Conservation (phyloP, 2,888 invertebrate species). For the Pseudeuparius sepicola region DNA sequence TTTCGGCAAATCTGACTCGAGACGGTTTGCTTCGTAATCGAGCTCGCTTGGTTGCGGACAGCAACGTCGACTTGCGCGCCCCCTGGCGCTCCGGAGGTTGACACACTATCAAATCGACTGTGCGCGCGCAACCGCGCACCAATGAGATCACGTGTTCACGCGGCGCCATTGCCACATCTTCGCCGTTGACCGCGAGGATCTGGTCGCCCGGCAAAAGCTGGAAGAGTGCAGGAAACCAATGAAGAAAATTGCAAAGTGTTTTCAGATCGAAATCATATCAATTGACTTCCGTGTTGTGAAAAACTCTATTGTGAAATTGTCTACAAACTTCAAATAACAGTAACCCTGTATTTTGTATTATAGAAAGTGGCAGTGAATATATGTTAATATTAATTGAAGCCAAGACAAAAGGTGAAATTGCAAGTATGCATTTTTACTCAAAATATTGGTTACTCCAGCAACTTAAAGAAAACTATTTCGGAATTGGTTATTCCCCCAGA, state of each 20-base stretch:
- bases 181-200: slow-evolving; percentile 81
- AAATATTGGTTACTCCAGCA: too few species aligned
- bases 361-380: too few species aligned
- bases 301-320: too few species aligned
- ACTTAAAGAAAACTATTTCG: too few species aligned
- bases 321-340: too few species aligned
- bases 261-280: too few species aligned
- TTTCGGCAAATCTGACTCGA: slow-evolving; percentile 81
- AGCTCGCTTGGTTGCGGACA: slow-evolving; percentile 82
- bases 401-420: too few species aligned
- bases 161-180: slow-evolving; percentile 77
- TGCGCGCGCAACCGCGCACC: slow-evolving; percentile 69
- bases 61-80: slow-evolving; percentile 67
- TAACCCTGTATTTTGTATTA: too few species aligned
- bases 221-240: slow-evolving; percentile 23
- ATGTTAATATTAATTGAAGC: too few species aligned
- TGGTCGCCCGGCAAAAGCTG: slow-evolving; percentile 83
- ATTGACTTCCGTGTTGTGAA: too few species aligned
- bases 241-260: slow-evolving; percentile 8
- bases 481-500: too few species aligned
- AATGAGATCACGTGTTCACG: slow-evolving; percentile 83
- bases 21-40: slow-evolving; percentile 71
- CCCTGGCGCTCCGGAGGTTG: slow-evolving; percentile 57
- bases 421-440: too few species aligned
- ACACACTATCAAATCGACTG: slow-evolving; percentile 69